Conservation (phyloP, 2,113 vertebrate species). For the Dunckerocampus dactyliophorus region DNA sequence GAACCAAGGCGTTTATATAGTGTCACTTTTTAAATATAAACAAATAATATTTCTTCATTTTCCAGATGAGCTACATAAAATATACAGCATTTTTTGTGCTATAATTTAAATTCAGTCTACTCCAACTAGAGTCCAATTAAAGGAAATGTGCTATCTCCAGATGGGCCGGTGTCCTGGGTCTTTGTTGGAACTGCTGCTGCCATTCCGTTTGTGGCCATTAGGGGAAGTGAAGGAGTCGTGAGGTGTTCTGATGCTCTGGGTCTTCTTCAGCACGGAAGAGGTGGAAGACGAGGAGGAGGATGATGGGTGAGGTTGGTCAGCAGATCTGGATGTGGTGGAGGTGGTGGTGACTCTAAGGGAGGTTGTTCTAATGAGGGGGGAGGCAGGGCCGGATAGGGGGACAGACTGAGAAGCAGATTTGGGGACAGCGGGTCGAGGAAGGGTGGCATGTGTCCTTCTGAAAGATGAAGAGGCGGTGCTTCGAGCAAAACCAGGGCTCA, state of each 20-base stretch:
- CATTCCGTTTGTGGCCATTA: slow-evolving; percentile 48
- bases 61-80: no score
- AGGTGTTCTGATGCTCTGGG: slow-evolving; percentile 58
- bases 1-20: not conserved
- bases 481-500: slow-evolving; percentile 77
- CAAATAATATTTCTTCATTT: not conserved
- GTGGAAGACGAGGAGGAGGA: slow-evolving; percentile 13
- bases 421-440: slow-evolving; percentile 5
- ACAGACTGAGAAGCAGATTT: not conserved
- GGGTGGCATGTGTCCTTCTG: slow-evolving; percentile 58
- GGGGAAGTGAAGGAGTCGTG: slow-evolving; percentile 27
- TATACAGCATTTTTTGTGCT: not conserved
- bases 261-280: slow-evolving; percentile 56
- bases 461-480: slow-evolving; percentile 86
- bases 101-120: not conserved
- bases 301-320: not conserved
- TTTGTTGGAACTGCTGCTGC: slow-evolving; percentile 69
- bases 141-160: slow-evolving; percentile 68
- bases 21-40: not conserved
- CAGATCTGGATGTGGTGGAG: slow-evolving; percentile 1
- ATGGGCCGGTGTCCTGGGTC: slow-evolving; percentile 63
- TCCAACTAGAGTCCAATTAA: no score
- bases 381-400: not conserved
- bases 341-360: slow-evolving; percentile 27
- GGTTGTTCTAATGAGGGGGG: slow-evolving; percentile 6